Percentiles rank a stretch among this genome's conserved stretches.
phyloP scores from a whole-genome alignment of 2,113 vertebrate species.

The Opisthocomus hoazin region DNA sequence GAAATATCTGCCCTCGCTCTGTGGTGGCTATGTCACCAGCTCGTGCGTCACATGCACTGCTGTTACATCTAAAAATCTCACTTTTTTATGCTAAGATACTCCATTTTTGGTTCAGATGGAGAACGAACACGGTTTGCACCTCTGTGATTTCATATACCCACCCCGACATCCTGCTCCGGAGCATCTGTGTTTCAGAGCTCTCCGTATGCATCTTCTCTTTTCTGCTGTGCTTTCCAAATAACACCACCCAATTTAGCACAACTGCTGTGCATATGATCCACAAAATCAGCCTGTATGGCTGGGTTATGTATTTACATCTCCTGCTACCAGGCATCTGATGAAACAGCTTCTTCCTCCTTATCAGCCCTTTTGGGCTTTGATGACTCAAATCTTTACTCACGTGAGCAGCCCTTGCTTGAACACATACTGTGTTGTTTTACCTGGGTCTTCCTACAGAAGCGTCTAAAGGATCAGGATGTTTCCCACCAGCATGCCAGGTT shows the following conservation, averaged over 20 bases:
- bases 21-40: background rate
- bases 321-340: background rate
- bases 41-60: background rate
- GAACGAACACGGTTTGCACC: constrained; percentile 2
- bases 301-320: constrained; percentile 24
- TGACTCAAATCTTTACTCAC: background rate
- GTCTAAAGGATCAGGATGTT: background rate
- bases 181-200: constrained; percentile 22
- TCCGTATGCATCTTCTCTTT: background rate
- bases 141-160: constrained; percentile 28
- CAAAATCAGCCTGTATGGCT: background rate
- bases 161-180: background rate
- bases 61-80: background rate
- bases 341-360: background rate
- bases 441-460: background rate
- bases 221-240: constrained; percentile 3
- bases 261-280: background rate
- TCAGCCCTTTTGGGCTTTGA: background rate
- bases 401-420: background rate
- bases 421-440: background rate
- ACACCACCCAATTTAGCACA: constrained; percentile 20
- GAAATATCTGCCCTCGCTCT: background rate
- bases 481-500: background rate
- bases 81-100: background rate
- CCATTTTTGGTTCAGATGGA: background rate